A percentile compares a stretch with the other conserved stretches of the same genome.
Evolutionary conservation across 1,140 invertebrate species (phyloP).

Genomic region (Meloidogyne chitwoodi): DNA sequence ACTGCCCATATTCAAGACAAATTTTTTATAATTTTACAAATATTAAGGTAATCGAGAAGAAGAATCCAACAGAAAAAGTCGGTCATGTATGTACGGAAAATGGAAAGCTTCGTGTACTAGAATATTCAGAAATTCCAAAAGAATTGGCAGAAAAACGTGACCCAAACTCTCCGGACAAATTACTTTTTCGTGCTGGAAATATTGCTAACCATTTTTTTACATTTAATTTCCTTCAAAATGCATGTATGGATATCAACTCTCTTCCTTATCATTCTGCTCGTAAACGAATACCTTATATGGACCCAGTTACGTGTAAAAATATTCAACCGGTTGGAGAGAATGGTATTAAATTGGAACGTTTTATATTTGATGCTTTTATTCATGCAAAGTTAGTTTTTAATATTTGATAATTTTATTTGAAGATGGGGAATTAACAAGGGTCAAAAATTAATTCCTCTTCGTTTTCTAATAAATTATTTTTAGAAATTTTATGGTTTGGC

Average conservation of each 20-base stretch:
- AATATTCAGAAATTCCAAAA: constrained; percentile 90
- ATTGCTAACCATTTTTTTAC: constrained; percentile 98
- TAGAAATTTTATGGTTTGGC: constrained; percentile 82
- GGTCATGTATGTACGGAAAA: constrained; percentile 73
- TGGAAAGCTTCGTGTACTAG: constrained; percentile 69
- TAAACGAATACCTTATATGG: constrained; percentile 88
- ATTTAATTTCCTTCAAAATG: constrained; percentile 72
- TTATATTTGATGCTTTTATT: constrained; percentile 96
- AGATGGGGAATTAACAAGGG: neutral
- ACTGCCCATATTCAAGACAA: no score
- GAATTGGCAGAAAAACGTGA: constrained; percentile 78
- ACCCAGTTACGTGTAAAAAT: constrained; percentile 68
- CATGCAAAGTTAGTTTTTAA: constrained; percentile 70
- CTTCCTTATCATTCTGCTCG: constrained; percentile 89
- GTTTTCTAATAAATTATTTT: no score
- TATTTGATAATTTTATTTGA: neutral
- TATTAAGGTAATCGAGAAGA: constrained; percentile 78
- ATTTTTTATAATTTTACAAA: no score
- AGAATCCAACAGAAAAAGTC: constrained; percentile 81
- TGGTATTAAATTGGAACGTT: constrained; percentile 98
- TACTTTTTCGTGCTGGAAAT: constrained; percentile 88
- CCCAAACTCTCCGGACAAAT: constrained; percentile 68
- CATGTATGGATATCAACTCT: constrained; percentile 62
- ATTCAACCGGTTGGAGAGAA: constrained; percentile 78
- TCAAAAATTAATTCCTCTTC: no score